Percentiles rank a stretch among this genome's conserved stretches.
These are phyloP conservation scores for Fukomys damarensis DNA, from an alignment of 2,113 vertebrate genomes.

Conservation along the genomic window DNA sequence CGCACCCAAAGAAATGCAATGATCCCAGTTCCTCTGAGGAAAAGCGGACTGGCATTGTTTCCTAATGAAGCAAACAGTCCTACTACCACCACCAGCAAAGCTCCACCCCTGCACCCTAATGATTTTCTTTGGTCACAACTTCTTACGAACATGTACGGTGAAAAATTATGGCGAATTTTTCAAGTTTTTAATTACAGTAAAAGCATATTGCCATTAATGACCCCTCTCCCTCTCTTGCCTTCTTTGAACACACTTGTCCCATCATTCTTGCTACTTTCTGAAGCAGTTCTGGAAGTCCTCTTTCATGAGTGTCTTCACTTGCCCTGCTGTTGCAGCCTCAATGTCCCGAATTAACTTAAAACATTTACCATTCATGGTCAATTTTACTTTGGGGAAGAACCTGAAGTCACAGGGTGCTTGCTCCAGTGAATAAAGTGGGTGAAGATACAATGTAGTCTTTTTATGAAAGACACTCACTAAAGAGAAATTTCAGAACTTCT, in stretches of 20 bases:
- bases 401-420: background rate
- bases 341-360: background rate
- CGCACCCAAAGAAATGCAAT: background rate
- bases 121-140: background rate
- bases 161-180: background rate
- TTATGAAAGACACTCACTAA: background rate
- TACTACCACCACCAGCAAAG: background rate
- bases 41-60: background rate
- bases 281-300: background rate
- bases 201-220: background rate
- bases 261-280: background rate
- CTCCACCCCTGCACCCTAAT: rapidly evolving
- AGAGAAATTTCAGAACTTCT: background rate
- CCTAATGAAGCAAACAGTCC: background rate
- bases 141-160: background rate
- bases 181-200: background rate
- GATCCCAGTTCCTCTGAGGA: background rate
- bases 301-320: background rate
- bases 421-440: background rate
- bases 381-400: background rate
- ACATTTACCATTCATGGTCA: background rate
- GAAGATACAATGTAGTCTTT: background rate
- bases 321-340: background rate
- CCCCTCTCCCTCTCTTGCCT: background rate
- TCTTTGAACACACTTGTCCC: background rate